Conservation (phyloP, 1,140 invertebrate species). For the Halictus rubicundus region DNA sequence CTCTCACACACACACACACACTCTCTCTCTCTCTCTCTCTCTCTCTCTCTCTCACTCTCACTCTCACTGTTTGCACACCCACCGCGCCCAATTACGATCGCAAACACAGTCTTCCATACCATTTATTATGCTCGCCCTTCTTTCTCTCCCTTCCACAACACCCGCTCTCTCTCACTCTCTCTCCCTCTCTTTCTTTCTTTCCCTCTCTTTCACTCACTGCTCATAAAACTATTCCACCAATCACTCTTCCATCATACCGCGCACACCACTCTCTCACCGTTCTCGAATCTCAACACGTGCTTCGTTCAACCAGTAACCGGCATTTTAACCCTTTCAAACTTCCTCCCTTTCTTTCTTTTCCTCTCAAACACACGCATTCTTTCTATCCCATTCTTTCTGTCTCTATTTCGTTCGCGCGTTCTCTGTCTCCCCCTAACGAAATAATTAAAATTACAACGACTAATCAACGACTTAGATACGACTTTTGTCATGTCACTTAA, state of each 20-base stretch:
- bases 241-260: too few relatives aligned
- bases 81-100: constrained; percentile 10
- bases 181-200: neutral
- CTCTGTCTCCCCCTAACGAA: constrained; percentile 53
- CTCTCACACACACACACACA: too few relatives aligned
- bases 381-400: neutral
- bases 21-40: too few relatives aligned
- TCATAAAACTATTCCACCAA: neutral
- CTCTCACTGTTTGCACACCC: too few relatives aligned
- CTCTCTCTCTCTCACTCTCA: too few relatives aligned
- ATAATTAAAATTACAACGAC: constrained; percentile 71
- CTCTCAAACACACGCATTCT: constrained; percentile 9
- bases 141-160: neutral
- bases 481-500: constrained; percentile 61
- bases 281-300: too few relatives aligned
- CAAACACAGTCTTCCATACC: neutral
- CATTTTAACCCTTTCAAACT: constrained; percentile 18
- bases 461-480: constrained; percentile 73
- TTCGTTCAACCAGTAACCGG: constrained; percentile 5
- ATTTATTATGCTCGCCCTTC: neutral
- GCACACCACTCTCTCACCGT: too few relatives aligned
- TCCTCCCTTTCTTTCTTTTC: constrained; percentile 10
- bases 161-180: neutral
- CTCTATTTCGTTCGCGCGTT: neutral
- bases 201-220: too few relatives aligned